Percentiles rank a stretch among this genome's conserved stretches.
phyloP scores from a whole-genome alignment of 2,888 invertebrate species.

The Blastobasis adustella region DNA sequence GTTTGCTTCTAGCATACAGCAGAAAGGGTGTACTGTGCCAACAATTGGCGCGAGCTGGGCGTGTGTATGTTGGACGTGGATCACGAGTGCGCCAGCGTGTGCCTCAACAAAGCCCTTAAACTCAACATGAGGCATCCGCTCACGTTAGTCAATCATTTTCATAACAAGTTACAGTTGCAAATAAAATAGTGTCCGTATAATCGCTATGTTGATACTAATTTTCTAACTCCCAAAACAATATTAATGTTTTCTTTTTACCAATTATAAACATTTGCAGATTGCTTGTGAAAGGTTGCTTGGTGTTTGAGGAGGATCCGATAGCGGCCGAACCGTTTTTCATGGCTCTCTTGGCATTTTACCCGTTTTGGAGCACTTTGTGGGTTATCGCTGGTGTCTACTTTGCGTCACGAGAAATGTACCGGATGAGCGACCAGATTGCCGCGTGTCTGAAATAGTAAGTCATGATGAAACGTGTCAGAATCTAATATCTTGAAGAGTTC shows the following conservation, averaged over 20 bases:
- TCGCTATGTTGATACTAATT: too few species aligned
- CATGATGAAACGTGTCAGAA: not conserved
- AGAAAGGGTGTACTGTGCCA: constrained; percentile 19
- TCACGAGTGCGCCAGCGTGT: constrained; percentile 44
- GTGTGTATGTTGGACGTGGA: constrained; percentile 51
- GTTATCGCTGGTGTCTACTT: constrained; percentile 44
- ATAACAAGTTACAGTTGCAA: not conserved
- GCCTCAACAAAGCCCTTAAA: constrained; percentile 43
- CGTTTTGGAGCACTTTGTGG: constrained; percentile 44
- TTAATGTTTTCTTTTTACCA: too few species aligned
- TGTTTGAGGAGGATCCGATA: constrained; percentile 40
- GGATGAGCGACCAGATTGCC: constrained; percentile 41
- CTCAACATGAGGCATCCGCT: constrained; percentile 50
- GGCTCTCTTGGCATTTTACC: constrained; percentile 39
- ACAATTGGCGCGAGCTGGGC: constrained; percentile 54
- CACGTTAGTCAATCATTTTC: constrained; percentile 29
- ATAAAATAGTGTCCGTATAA: too few species aligned
- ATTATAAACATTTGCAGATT: constrained; percentile 28
- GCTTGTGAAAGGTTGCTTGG: constrained; percentile 44
- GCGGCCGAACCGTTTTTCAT: constrained; percentile 52
- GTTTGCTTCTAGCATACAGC: too few species aligned
- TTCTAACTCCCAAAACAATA: too few species aligned
- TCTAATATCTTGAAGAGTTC: too few species aligned
- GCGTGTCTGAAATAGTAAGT: constrained; percentile 32
- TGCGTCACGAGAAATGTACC: constrained; percentile 34